These are phyloP conservation scores for Limenitis arthemis DNA, from an alignment of 2,888 invertebrate species.

Conservation along the genomic window DNA sequence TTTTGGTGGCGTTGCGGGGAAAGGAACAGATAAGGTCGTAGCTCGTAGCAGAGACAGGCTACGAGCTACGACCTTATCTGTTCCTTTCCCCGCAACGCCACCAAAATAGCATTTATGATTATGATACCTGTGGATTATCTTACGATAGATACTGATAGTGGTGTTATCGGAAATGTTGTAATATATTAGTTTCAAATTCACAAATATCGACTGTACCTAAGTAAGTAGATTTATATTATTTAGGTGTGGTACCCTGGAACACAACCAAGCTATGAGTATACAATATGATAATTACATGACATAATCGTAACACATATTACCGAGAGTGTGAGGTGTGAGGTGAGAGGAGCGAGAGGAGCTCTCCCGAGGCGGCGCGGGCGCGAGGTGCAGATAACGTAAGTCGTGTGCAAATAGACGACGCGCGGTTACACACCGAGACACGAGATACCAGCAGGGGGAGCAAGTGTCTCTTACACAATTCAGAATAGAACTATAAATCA, in stretches of 20 bases:
- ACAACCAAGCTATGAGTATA: background rate
- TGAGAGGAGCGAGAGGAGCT: slow-evolving; percentile 16
- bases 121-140: slow-evolving; percentile 10
- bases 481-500: background rate
- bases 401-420: slow-evolving; percentile 33
- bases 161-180: slow-evolving; percentile 16
- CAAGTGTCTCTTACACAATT: background rate
- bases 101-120: slow-evolving; percentile 15
- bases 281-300: background rate
- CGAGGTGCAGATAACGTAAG: slow-evolving; percentile 36
- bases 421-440: slow-evolving; percentile 14
- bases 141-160: slow-evolving; percentile 10
- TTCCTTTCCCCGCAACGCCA: slow-evolving; percentile 8
- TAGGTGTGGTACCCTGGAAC: slow-evolving; percentile 45
- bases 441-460: slow-evolving; percentile 5
- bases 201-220: background rate
- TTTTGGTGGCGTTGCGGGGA: slow-evolving; percentile 13
- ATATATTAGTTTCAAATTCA: slow-evolving; percentile 9
- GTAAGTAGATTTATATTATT: background rate
- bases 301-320: background rate
- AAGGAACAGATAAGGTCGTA: slow-evolving; percentile 3
- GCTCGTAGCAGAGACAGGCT: too few species aligned
- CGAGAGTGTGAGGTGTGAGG: background rate
- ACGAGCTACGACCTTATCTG: background rate
- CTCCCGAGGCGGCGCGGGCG: too few species aligned